Percentiles rank a stretch among this genome's conserved stretches.
These are phyloP conservation scores for Geopemphigus sp. DNA, from an alignment of 1,140 invertebrate species.

Conservation along the genomic window DNA sequence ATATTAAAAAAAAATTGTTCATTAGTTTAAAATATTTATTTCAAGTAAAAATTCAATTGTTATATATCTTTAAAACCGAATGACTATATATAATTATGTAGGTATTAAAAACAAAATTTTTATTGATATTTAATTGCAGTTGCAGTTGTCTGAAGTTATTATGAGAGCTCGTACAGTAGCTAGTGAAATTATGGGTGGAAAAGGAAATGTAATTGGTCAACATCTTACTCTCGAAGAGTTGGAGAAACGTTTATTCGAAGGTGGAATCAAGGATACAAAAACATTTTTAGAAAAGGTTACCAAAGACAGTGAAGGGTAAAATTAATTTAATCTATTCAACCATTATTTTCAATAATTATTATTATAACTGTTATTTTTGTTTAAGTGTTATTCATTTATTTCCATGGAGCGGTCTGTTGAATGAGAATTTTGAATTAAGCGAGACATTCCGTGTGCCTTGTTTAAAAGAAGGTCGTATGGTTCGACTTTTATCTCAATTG, in stretches of 20 bases:
- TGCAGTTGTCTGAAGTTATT: conserved; percentile 96
- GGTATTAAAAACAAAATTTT: too few species aligned
- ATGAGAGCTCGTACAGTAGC: conserved; percentile 91
- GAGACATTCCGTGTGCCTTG: conserved; percentile 94
- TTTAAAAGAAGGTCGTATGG: conserved; percentile 75
- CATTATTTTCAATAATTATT: too few species aligned
- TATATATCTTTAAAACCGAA: too few species aligned
- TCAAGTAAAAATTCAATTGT: too few species aligned
- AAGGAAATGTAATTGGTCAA: conserved; percentile 80
- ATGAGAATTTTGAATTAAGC: conserved; percentile 82
- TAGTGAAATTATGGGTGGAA: conserved; percentile 73
- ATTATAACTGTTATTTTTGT: too few species aligned
- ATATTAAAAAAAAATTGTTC: too few species aligned
- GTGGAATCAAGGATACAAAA: conserved; percentile 71
- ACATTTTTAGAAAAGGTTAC: conserved; percentile 89
- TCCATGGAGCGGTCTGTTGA: conserved; percentile 94
- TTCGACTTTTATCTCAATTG: conserved; percentile 84
- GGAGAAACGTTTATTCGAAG: conserved; percentile 75
- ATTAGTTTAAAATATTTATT: too few species aligned
- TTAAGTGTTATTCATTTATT: conserved; percentile 87
- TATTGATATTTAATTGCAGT: conserved; percentile 51
- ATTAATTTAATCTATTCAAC: too few species aligned
- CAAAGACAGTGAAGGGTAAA: conserved; percentile 72
- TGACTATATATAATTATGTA: too few species aligned
- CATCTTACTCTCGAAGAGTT: conserved; percentile 83